Evolutionary conservation across 37 sponge, comb jelly and placozoan species (phyloP).

Genomic region (Hexactinellida sp.): DNA sequence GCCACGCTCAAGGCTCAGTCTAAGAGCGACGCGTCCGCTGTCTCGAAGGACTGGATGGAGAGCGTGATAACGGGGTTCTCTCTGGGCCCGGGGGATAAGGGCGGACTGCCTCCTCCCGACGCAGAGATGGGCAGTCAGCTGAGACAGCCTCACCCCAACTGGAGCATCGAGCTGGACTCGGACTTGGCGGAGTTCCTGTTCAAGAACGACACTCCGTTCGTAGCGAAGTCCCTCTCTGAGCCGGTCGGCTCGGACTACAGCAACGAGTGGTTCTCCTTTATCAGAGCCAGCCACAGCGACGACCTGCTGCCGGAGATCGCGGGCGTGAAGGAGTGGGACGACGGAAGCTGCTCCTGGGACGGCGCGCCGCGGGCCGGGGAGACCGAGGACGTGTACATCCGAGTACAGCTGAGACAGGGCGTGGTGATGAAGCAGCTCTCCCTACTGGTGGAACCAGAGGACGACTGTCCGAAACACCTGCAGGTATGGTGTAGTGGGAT

Average conservation of each 20-base stretch:
- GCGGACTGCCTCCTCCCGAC: slow-evolving; percentile 19
- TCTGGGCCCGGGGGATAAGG: slow-evolving; percentile 9
- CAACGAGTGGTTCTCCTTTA: not conserved
- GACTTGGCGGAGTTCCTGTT: slow-evolving; percentile 51
- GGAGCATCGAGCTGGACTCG: slow-evolving; percentile 63
- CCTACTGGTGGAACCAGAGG: slow-evolving; percentile 59
- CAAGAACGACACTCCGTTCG: slow-evolving; percentile 3
- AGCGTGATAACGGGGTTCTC: not conserved
- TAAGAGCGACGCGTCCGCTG: not conserved
- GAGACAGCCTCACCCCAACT: slow-evolving; percentile 43
- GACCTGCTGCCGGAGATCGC: slow-evolving; percentile 35
- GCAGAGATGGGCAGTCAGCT: slow-evolving; percentile 30
- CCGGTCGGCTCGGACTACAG: slow-evolving; percentile 3
- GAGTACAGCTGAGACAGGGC: slow-evolving; percentile 54
- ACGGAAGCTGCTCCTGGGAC: slow-evolving; percentile 42
- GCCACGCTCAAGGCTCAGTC: not conserved
- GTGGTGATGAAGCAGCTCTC: slow-evolving; percentile 40
- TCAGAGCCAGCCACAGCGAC: not conserved
- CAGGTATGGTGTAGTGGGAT: too few species aligned
- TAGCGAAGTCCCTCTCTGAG: not conserved
- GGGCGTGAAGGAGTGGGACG: slow-evolving; percentile 58
- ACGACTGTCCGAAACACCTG: slow-evolving; percentile 32
- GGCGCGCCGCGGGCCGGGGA: slow-evolving; percentile 29
- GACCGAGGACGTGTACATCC: slow-evolving; percentile 16
- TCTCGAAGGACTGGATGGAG: slow-evolving; percentile 12